phyloP scores from a whole-genome alignment of 2,888 invertebrate species.

The Bruchidius siliquastri region DNA sequence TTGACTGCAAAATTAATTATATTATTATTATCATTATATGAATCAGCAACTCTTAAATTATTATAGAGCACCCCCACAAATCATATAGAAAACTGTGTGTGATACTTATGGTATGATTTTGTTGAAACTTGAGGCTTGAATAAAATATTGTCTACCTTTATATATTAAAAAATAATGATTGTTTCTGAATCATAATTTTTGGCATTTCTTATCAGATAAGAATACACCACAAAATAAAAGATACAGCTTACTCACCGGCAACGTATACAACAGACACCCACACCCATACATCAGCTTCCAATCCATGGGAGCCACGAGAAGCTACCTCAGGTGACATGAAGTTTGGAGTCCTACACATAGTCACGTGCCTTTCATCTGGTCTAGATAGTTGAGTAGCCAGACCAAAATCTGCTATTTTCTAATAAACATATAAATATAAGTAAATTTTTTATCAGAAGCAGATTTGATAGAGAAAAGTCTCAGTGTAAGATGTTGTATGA shows the following conservation, averaged over 20 bases:
- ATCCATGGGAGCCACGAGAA: constrained; percentile 80
- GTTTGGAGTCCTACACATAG: constrained; percentile 98
- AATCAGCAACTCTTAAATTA: too few species aligned
- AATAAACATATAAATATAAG: constrained; percentile 22
- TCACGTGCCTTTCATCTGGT: constrained; percentile 89
- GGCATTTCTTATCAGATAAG: too few species aligned
- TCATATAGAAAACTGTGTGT: too few species aligned
- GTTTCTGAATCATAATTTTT: too few species aligned
- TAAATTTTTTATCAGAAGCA: constrained; percentile 69
- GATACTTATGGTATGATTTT: too few species aligned
- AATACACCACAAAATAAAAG: background rate
- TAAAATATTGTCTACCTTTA: too few species aligned
- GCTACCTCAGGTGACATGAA: constrained; percentile 95
- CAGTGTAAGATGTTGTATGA: constrained; percentile 89
- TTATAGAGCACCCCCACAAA: too few species aligned
- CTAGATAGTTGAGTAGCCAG: constrained; percentile 82
- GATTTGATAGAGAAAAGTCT: constrained; percentile 87
- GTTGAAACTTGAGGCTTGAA: too few species aligned
- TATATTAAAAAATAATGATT: too few species aligned
- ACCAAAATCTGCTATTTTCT: constrained; percentile 96
- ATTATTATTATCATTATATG: too few species aligned
- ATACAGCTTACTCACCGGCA: constrained; percentile 56
- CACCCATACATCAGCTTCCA: constrained; percentile 95
- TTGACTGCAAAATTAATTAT: too few species aligned
- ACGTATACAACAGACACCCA: constrained; percentile 91